phyloP scores from a whole-genome alignment of 2,113 vertebrate genomes.

The Caloenas nicobarica region DNA sequence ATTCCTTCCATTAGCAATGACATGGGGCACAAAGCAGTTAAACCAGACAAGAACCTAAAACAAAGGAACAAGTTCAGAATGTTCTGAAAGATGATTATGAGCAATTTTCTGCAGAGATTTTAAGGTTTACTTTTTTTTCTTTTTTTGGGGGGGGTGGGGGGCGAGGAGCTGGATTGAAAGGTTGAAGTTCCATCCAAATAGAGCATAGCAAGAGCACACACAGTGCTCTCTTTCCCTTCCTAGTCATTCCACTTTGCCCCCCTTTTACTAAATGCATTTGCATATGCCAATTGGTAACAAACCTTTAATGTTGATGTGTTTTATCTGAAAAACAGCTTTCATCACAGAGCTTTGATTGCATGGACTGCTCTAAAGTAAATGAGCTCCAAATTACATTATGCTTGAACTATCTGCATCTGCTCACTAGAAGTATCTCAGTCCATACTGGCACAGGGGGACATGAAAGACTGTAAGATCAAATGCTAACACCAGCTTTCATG shows the following conservation, averaged over 20 bases:
- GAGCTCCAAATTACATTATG: conserved; percentile 6
- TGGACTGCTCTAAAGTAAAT: not conserved
- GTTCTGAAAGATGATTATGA: not conserved
- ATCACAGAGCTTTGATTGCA: conserved; percentile 24
- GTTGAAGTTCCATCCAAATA: not conserved
- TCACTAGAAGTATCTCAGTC: not conserved
- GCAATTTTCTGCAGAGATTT: not conserved
- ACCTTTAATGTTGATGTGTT: conserved; percentile 1
- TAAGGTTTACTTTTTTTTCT: not conserved
- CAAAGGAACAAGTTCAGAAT: conserved; percentile 26
- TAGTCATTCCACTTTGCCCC: not conserved
- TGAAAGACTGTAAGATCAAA: not conserved
- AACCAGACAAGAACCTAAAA: not conserved
- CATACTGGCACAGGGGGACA: not conserved
- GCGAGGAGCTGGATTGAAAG: not conserved
- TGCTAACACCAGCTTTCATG: not conserved
- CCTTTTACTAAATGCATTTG: not conserved
- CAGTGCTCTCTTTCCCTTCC: not conserved
- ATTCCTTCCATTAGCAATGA: not conserved
- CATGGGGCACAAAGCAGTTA: not conserved
- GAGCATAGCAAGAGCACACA: not conserved
- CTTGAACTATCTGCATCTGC: not conserved
- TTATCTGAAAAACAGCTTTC: conserved; percentile 20
- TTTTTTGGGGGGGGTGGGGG: too few species aligned
- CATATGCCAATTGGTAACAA: not conserved